phyloP scores from a whole-genome alignment of 2,888 invertebrate species.

The Teleogryllus oceanicus region DNA sequence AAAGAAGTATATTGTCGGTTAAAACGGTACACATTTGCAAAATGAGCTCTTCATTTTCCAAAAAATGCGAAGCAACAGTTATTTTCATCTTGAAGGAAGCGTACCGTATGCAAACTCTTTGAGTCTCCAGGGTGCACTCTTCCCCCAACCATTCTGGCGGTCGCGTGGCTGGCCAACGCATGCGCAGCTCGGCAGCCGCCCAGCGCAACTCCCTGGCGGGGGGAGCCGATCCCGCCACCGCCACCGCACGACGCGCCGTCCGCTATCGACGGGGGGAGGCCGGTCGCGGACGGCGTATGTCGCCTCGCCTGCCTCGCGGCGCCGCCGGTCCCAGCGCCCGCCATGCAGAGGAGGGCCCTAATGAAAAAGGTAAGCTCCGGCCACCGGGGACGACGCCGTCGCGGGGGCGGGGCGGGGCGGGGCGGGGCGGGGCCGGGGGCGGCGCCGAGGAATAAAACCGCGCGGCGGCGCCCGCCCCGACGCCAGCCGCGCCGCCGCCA shows the following conservation, averaged over 20 bases:
- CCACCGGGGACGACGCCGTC: not conserved
- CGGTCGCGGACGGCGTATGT: not conserved
- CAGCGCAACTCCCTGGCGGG: not conserved
- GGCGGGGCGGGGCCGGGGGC: not conserved
- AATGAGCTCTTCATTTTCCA: too few species aligned
- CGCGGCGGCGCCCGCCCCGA: not conserved
- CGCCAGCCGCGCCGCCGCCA: not conserved
- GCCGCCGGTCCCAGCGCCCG: not conserved
- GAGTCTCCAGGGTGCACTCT: not conserved
- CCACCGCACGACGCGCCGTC: not conserved
- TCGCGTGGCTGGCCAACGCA: not conserved
- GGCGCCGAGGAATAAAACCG: not conserved
- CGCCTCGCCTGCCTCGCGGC: too few species aligned
- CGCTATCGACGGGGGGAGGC: not conserved
- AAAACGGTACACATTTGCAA: too few species aligned
- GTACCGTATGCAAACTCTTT: not conserved
- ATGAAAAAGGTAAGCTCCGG: slow-evolving; percentile 25
- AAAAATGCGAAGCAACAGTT: too few species aligned
- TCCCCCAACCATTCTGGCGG: not conserved
- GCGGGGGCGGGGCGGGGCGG: not conserved
- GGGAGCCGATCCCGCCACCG: not conserved
- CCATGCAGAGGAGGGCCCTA: slow-evolving; percentile 22
- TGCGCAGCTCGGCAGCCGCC: not conserved
- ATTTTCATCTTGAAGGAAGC: too few species aligned
- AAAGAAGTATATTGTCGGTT: too few species aligned